phyloP scores from a whole-genome alignment of 2,888 invertebrate species.

The Zaprionus lineosus region DNA sequence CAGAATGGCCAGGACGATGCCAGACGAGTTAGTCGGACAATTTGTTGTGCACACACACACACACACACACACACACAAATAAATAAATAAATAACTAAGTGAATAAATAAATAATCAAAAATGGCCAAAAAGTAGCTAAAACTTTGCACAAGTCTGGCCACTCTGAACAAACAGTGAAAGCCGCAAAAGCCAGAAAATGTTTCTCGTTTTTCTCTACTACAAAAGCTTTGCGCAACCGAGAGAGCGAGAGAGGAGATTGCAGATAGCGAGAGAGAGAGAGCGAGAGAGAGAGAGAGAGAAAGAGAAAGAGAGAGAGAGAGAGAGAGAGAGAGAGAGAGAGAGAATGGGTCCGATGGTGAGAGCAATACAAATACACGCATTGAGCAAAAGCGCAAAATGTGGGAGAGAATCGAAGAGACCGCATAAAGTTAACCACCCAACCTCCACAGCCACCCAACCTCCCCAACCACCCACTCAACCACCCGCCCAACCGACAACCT shows the following conservation, averaged over 20 bases:
- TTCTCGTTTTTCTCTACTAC: constrained; percentile 74
- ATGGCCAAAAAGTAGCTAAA: constrained; percentile 32
- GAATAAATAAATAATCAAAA: constrained; percentile 25
- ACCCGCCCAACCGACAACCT: too few species aligned
- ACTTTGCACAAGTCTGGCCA: constrained; percentile 61
- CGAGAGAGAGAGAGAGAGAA: too few species aligned
- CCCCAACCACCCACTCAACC: background rate
- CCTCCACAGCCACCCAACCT: too few species aligned
- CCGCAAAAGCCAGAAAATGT: constrained; percentile 58
- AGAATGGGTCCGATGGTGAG: too few species aligned
- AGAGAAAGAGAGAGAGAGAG: constrained; percentile 5
- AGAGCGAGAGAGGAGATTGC: constrained; percentile 17
- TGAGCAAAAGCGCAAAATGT: constrained; percentile 56
- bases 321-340: constrained; percentile 17
- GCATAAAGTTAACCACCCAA: too few species aligned
- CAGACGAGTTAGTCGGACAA: constrained; percentile 11
- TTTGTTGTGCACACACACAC: constrained; percentile 12
- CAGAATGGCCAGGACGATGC: background rate
- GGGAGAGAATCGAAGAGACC: constrained; percentile 27
- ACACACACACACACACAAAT: constrained; percentile 1
- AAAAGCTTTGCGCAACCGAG: constrained; percentile 60
- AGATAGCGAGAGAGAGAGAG: too few species aligned
- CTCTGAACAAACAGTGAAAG: constrained; percentile 57
- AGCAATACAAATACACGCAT: constrained; percentile 45
- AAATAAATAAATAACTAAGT: constrained; percentile 20